Base-by-base conservation (phyloP, 1,140 invertebrate genomes). In the Nephila pilipes region DNA sequence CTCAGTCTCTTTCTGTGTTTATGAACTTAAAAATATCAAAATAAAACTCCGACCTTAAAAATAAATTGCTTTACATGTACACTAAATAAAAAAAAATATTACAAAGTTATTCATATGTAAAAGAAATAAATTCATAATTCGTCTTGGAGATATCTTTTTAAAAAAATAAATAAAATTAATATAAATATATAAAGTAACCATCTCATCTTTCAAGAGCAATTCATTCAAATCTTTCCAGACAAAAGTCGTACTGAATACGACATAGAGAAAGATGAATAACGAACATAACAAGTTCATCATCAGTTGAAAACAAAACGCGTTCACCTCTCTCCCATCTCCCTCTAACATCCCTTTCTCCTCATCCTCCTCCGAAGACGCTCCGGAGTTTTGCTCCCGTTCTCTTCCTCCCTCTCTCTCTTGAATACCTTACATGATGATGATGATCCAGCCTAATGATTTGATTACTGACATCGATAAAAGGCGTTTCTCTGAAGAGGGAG, bases 381-480 rank as follows among this genome's bases (percentile, higher is more conserved):
- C 29, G 29, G 65, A 75, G 65, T 29, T 65, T 65, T 29, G 8
- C 20, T 14, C 20, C 75, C 88, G 25, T 46, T 16, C 57, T 63
- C 75, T 46, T 29, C 75, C n/a, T 38, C 32, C 54, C 57, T 38
- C 29, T 83, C 55, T 55, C 60, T 55, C 89, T 54, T 25, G 22
- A 60, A 46, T 80, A 25, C 57, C 58, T 83, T 91, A 14, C 57
- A 38, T 87, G 75, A 81, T 90, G 38, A 63, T 85, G 90, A 92
- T 55, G 81, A 85, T 87, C 83, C 80, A 22, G 2, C 63, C 63
- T 80, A 93, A 93, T 87, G 91, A 85, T 83, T 93, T 93, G 91
- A 87, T 93, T 93, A 93, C 69, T 87, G 91, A 22, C 81, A 46
- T 87, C 91, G 85, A 93, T 93, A 93, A 87, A 87, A 87, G 91